phyloP scores from a whole-genome alignment of 2,797 vertebrate genomes.

The Labroides dimidiatus region DNA sequence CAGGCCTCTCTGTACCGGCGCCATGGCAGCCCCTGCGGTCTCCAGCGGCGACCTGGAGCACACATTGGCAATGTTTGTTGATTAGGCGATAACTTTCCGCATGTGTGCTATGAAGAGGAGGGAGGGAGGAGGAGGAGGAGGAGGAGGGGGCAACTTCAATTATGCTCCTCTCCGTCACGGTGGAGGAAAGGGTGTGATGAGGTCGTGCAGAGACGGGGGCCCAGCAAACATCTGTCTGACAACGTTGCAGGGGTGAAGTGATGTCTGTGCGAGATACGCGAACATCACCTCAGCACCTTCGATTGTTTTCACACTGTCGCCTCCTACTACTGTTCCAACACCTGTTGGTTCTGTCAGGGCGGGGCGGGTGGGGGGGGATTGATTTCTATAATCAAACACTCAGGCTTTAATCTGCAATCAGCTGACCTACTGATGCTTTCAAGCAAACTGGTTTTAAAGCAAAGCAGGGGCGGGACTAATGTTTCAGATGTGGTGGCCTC shows the following conservation, averaged over 20 bases:
- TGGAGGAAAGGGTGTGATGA: conserved; percentile 41
- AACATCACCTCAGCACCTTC: conserved; percentile 12
- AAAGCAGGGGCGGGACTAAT: not conserved
- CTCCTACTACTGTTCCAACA: conserved; percentile 28
- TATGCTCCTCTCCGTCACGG: conserved; percentile 27
- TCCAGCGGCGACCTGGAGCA: conserved; percentile 68
- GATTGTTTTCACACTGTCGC: conserved; percentile 28
- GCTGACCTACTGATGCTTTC: conserved; percentile 13
- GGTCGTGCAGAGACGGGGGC: conserved; percentile 44
- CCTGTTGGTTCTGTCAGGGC: conserved; percentile 19
- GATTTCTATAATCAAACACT: conserved; percentile 40
- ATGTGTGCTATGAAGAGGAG: conserved; percentile 14
- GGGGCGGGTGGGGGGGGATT: conserved; percentile 56
- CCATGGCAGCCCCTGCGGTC: conserved; percentile 62
- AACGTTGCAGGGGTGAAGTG: conserved; percentile 24
- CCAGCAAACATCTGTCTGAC: conserved; percentile 66
- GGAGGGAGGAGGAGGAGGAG: not conserved
- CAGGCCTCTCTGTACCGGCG: conserved; percentile 42
- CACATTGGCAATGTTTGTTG: conserved; percentile 63
- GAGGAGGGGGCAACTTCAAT: conserved; percentile 48
- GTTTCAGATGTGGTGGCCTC: not conserved
- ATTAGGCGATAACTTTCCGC: conserved; percentile 69
- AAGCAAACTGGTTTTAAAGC: no score
- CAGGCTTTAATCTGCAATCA: conserved; percentile 1
- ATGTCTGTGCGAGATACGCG: conserved; percentile 41